These are phyloP conservation scores for Eulacestoma nigropectus DNA, from an alignment of 2,113 vertebrate species.

Conservation along the genomic window DNA sequence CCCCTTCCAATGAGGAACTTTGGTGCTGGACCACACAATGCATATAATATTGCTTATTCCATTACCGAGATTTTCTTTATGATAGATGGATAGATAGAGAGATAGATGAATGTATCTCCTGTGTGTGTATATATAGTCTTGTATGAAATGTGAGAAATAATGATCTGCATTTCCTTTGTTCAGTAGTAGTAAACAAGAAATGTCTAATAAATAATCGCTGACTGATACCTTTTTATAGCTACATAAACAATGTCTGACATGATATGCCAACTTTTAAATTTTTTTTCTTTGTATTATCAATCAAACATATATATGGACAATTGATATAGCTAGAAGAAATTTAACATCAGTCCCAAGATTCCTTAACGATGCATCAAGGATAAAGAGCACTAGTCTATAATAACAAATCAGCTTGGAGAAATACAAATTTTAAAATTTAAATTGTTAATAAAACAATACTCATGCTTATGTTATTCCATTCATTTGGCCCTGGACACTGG, in stretches of 20 bases:
- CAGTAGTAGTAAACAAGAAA: neutral
- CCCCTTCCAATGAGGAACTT: neutral
- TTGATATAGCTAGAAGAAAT: neutral
- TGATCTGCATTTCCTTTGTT: neutral
- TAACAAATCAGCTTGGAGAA: neutral
- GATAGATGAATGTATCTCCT: neutral
- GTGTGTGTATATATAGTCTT: neutral
- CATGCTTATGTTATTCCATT: neutral
- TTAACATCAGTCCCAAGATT: neutral
- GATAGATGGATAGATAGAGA: neutral
- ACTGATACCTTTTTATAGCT: neutral
- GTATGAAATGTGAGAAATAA: neutral
- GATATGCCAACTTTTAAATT: neutral
- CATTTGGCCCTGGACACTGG: neutral
- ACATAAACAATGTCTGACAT: neutral
- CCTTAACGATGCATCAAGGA: neutral
- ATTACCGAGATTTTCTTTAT: neutral
- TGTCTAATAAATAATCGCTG: neutral
- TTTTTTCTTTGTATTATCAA: neutral
- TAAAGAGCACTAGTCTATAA: neutral
- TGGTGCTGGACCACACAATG: neutral
- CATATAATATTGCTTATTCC: neutral
- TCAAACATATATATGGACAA: neutral
- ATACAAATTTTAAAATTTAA: neutral
- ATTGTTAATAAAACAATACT: neutral